Conservation (phyloP, 2,888 invertebrate genomes). For the Rugalucina vietnamica region DNA sequence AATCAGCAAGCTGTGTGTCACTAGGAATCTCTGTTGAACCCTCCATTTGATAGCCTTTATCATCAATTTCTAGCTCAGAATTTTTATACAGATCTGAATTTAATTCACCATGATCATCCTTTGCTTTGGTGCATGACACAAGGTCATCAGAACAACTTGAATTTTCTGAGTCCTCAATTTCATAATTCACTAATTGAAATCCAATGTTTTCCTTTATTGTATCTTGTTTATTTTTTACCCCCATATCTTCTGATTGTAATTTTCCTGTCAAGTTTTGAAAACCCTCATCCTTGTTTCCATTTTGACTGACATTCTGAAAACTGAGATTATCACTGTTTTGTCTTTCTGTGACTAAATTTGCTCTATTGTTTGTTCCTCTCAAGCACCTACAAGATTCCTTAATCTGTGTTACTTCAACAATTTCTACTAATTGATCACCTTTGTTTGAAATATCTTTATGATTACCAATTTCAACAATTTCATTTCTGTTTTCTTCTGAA, state of each 20-base stretch:
- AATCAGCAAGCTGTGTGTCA: background rate
- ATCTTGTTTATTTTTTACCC: too few species aligned
- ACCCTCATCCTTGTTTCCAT: too few species aligned
- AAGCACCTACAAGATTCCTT: background rate
- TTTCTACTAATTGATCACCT: background rate
- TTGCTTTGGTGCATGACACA: too few species aligned
- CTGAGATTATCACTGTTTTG: background rate
- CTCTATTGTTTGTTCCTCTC: background rate
- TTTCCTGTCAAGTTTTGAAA: too few species aligned
- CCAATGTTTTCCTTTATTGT: too few species aligned
- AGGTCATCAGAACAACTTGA: background rate
- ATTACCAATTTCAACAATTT: background rate
- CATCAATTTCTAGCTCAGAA: too few species aligned
- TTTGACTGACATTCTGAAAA: too few species aligned
- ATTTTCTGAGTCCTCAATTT: background rate
- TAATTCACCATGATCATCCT: too few species aligned
- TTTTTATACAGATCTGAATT: too few species aligned
- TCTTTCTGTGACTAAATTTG: background rate
- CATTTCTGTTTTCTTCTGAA: background rate
- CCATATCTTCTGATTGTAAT: too few species aligned
- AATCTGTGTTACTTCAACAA: background rate
- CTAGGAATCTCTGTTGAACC: too few species aligned
- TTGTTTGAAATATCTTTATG: background rate
- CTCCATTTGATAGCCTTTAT: too few species aligned
- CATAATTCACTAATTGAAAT: background rate